Conservation (phyloP, 2,888 invertebrate genomes). For the Oscheius sp. region DNA sequence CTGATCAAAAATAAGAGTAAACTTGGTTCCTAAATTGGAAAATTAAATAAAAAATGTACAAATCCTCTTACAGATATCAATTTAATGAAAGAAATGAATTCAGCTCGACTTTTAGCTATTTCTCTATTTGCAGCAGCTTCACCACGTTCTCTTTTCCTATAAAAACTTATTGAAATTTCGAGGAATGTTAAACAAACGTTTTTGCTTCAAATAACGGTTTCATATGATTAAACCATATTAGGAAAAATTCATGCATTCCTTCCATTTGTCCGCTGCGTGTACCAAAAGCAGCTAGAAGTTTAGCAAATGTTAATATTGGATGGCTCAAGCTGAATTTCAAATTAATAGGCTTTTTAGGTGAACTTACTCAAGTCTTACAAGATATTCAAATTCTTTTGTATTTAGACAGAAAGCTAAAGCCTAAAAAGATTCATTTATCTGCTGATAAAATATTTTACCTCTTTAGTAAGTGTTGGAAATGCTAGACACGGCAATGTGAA, state of each 20-base stretch:
- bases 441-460: neutral
- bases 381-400: conserved; percentile 32
- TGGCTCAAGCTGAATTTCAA: neutral
- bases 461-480: neutral
- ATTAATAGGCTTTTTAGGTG: neutral
- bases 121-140: conserved; percentile 6
- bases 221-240: neutral
- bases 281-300: conserved; percentile 33
- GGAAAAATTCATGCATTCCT: conserved; percentile 6
- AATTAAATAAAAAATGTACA: neutral
- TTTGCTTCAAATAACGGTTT: conserved; percentile 15
- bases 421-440: conserved; percentile 29
- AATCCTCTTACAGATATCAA: conserved; percentile 18
- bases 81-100: conserved; percentile 34
- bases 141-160: conserved; percentile 21
- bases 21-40: conserved; percentile 5
- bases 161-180: neutral
- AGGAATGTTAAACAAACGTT: neutral
- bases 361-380: conserved; percentile 39
- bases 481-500: neutral
- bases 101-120: conserved; percentile 19
- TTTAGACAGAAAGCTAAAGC: conserved; percentile 39
- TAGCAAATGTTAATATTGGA: conserved; percentile 8
- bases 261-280: neutral
- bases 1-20: conserved; percentile 39